Evolutionary conservation across 2,888 invertebrate species (phyloP).

Genomic region (Drosophila mettleri): DNA sequence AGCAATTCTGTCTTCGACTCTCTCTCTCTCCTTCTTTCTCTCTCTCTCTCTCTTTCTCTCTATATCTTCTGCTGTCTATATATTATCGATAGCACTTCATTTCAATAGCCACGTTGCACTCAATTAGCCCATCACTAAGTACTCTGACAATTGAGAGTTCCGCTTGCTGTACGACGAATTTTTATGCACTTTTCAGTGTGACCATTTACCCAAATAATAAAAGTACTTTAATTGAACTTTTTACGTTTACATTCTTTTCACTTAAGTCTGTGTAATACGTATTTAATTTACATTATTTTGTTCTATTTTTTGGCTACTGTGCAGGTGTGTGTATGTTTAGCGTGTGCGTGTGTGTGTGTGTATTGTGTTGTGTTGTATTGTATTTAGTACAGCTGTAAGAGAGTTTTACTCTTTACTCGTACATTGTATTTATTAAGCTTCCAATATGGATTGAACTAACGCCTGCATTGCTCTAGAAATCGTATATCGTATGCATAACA

Average conservation of each 20-base stretch:
- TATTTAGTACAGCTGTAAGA: constrained; percentile 41
- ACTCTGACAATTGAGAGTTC: neutral
- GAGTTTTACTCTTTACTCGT: constrained; percentile 33
- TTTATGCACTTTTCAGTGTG: constrained; percentile 13
- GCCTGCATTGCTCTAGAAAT: constrained; percentile 76
- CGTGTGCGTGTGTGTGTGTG: constrained; percentile 3
- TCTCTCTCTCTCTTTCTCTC: neutral
- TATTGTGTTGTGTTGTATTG: constrained; percentile 24
- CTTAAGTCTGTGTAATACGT: constrained; percentile 25
- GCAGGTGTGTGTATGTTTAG: constrained; percentile 12
- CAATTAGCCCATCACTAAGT: constrained; percentile 1
- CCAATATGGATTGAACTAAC: constrained; percentile 81
- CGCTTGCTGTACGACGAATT: constrained; percentile 6
- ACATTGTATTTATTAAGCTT: constrained; percentile 47
- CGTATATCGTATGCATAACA: constrained; percentile 56
- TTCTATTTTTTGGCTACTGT: constrained; percentile 10
- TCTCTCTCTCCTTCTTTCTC: constrained; percentile 1
- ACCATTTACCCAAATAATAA: neutral
- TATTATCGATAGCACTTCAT: constrained; percentile 1
- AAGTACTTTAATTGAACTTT: constrained; percentile 18
- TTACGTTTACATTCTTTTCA: constrained; percentile 3
- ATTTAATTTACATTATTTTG: constrained; percentile 18
- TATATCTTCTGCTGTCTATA: neutral
- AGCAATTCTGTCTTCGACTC: constrained; percentile 5
- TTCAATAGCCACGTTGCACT: constrained; percentile 5